A percentile compares a stretch with the other conserved stretches of the same genome.
Evolutionary conservation across 1,140 invertebrate species (phyloP).

Genomic region (Drosophila simulans): DNA sequence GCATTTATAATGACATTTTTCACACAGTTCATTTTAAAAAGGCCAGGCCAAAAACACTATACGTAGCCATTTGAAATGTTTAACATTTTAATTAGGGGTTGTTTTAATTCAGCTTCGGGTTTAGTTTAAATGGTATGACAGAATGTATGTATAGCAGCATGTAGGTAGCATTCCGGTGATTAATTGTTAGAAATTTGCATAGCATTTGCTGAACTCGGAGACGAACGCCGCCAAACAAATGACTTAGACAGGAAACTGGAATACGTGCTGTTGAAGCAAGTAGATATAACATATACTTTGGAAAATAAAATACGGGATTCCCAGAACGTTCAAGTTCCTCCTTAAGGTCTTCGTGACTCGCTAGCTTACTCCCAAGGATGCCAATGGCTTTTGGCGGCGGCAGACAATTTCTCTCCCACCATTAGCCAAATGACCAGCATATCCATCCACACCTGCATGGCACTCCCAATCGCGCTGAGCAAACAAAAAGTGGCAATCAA

Average conservation of each 20-base stretch:
- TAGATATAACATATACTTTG: too few species aligned
- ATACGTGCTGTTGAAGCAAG: not conserved
- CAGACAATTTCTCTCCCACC: conserved; percentile 47
- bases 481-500: conserved; percentile 53
- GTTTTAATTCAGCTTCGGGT: conserved; percentile 18
- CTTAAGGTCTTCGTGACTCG: not conserved
- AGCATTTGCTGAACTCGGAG: conserved; percentile 32
- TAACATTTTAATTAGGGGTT: conserved; percentile 62
- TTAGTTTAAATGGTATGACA: conserved; percentile 2
- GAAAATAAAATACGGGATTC: not conserved
- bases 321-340: not conserved
- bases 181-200: conserved; percentile 41
- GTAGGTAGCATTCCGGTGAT: conserved; percentile 31
- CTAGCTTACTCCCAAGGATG: conserved; percentile 29
- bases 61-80: conserved; percentile 55
- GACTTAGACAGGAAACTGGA: conserved; percentile 32
- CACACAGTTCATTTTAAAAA: conserved; percentile 69
- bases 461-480: conserved; percentile 52
- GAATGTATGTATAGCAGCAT: conserved; percentile 25
- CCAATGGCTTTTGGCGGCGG: conserved; percentile 10
- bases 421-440: conserved; percentile 52
- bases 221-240: conserved; percentile 21
- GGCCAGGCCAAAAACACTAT: conserved; percentile 13
- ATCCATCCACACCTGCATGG: conserved; percentile 56
- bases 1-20: conserved; percentile 70